Conservation (phyloP, 2,113 vertebrate genomes). For the Casuarius casuarius region DNA sequence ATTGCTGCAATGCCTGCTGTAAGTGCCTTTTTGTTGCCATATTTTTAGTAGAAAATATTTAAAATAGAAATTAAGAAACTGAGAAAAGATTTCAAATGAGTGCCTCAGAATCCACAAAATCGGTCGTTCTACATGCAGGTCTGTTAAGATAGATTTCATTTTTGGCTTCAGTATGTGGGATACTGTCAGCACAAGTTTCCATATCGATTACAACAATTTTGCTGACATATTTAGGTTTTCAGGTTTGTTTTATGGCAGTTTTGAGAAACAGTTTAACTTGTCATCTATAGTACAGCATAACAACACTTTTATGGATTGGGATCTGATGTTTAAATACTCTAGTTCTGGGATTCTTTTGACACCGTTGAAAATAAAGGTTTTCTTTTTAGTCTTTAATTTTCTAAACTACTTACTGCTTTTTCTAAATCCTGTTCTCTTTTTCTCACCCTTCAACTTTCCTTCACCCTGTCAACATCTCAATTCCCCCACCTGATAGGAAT, state of each 20-base stretch:
- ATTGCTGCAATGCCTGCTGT: constrained; percentile 97
- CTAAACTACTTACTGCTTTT: neutral
- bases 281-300: neutral
- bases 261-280: neutral
- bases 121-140: neutral
- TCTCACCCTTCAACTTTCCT: neutral
- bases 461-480: neutral
- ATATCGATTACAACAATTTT: neutral
- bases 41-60: neutral
- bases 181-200: neutral
- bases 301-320: neutral
- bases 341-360: neutral
- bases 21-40: constrained; percentile 78
- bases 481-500: neutral
- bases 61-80: neutral
- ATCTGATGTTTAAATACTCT: neutral
- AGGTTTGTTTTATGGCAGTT: neutral
- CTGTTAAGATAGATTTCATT: neutral
- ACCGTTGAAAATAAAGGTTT: neutral
- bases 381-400: neutral
- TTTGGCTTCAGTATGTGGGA: neutral
- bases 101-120: neutral
- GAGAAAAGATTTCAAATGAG: neutral
- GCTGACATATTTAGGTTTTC: neutral
- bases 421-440: neutral